Evolutionary conservation across 92 coral and sea anemone species (phyloP).

Genomic region (Porites cylindrica): DNA sequence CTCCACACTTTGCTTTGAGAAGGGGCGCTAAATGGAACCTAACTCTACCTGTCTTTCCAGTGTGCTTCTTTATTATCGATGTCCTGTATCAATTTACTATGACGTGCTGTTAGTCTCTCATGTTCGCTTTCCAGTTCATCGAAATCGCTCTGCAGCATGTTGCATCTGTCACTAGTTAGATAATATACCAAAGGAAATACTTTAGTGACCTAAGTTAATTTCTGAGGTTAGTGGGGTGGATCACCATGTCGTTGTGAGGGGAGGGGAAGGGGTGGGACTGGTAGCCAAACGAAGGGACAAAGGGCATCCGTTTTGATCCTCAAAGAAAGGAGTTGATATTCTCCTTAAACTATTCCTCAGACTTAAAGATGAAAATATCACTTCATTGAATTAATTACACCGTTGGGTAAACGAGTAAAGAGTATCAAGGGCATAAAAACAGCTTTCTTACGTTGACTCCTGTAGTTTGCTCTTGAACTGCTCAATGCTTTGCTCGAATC

Average conservation of each 20-base stretch:
- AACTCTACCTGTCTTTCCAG: constrained; percentile 89
- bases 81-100: constrained; percentile 85
- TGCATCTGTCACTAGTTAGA: constrained; percentile 74
- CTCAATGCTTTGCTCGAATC: constrained; percentile 82
- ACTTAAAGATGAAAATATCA: no score
- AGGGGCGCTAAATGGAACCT: neutral
- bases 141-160: constrained; percentile 78
- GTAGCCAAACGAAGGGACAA: no score
- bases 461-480: constrained; percentile 91
- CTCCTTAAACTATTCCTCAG: no score
- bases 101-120: constrained; percentile 80
- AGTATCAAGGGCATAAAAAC: no score
- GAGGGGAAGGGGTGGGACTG: no score
- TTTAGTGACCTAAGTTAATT: no score
- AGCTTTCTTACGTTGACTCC: constrained; percentile 80
- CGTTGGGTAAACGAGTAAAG: neutral
- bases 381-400: no score
- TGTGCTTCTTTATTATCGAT: constrained; percentile 85
- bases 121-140: constrained; percentile 93
- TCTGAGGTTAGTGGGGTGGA: no score
- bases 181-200: neutral
- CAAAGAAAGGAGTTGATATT: neutral
- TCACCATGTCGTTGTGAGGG: no score
- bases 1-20: no score
- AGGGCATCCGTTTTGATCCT: neutral